A percentile compares a stretch with the other conserved stretches of the same genome.
Conservation (phyloP, 2,888 invertebrate species). For the Dasypolia templi region DNA sequence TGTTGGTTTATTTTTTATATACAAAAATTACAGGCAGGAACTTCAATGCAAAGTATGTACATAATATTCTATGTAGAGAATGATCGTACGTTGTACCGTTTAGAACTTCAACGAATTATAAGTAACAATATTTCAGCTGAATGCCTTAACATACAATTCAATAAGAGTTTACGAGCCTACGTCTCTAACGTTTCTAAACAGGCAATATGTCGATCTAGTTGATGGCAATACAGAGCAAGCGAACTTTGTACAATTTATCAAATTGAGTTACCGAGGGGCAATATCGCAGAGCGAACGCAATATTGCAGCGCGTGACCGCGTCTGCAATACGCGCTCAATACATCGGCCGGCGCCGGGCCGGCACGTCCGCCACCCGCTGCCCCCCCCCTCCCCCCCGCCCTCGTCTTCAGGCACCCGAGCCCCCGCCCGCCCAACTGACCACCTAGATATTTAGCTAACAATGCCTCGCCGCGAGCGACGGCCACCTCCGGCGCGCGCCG, state of each 20-base stretch:
- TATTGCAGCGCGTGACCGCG: slow-evolving; percentile 91
- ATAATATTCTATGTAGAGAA: background rate
- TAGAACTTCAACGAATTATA: background rate
- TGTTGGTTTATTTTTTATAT: slow-evolving; percentile 52
- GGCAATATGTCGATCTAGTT: slow-evolving; percentile 79
- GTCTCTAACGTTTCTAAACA: background rate
- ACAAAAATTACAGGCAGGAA: slow-evolving; percentile 24
- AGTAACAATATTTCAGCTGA: background rate
- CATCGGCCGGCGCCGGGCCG: slow-evolving; percentile 89
- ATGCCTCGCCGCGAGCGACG: slow-evolving; percentile 86
- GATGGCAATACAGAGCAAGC: slow-evolving; percentile 83
- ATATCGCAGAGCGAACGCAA: slow-evolving; percentile 90
- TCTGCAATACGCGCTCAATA: slow-evolving; percentile 91
- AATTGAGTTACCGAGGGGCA: slow-evolving; percentile 90
- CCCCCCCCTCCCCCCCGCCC: slow-evolving; percentile 82
- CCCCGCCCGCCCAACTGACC: slow-evolving; percentile 87
- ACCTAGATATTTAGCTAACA: slow-evolving; percentile 91
- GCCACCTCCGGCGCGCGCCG: slow-evolving; percentile 76
- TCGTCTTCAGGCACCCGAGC: slow-evolving; percentile 79
- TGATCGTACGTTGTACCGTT: slow-evolving; percentile 1
- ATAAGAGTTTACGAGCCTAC: background rate
- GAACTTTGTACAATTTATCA: slow-evolving; percentile 90
- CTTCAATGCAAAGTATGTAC: slow-evolving; percentile 11
- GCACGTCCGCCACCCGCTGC: slow-evolving; percentile 85
- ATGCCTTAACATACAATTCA: background rate